Base-by-base conservation (phyloP, 2,113 vertebrate species). In the Synodontis membranacea region DNA sequence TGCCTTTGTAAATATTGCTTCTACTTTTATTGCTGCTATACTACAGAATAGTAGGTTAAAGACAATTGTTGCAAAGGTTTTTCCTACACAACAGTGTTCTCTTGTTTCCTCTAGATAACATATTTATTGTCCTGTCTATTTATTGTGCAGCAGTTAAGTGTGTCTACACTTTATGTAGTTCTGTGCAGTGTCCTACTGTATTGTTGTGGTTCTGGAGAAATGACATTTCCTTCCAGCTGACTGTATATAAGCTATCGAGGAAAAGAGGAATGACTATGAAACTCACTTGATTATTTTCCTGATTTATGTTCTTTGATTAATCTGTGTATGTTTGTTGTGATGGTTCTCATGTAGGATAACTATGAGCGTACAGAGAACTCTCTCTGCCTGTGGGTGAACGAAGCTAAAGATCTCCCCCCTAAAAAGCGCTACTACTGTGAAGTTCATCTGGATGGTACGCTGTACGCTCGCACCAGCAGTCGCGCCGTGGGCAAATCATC, bases 341-440 rank as follows among this genome's bases (percentile, higher is more conserved):
- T 68, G 81, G 17, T 83, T 60, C 12, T 82, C 28, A 74, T 60
- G 6, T 92, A 99, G 97, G 97, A 97, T 91, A 97, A 96, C 88
- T 93, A 92, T 1, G 96, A 97, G 86, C 95, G 97, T 42, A 95
- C 95, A 23, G 97, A 98, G 90, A 96, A 96, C 66, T 96, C 94
- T 39, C 87, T 98, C 79, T 96, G 94, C 89, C 93, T 98, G 70
- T 98, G 97, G 97, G 94, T 99, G 37, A 97, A 97, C 3, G 97
- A 99, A 79, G 97, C 95, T 0, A 97, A 98, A 85, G 97, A 97
- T 82, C 92, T 99, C 72, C 92, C 93, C 0, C 92, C 96, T 1
- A 93, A 95, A 42, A 92, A 93, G 0, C 93, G 94, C 6, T 97
- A 97, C 88, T 96, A 96, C 82, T 96, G 96, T 0, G 97, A 98